Evolutionary conservation across 2,113 vertebrate genomes (phyloP).

Genomic region (Stegostoma tigrinum): DNA sequence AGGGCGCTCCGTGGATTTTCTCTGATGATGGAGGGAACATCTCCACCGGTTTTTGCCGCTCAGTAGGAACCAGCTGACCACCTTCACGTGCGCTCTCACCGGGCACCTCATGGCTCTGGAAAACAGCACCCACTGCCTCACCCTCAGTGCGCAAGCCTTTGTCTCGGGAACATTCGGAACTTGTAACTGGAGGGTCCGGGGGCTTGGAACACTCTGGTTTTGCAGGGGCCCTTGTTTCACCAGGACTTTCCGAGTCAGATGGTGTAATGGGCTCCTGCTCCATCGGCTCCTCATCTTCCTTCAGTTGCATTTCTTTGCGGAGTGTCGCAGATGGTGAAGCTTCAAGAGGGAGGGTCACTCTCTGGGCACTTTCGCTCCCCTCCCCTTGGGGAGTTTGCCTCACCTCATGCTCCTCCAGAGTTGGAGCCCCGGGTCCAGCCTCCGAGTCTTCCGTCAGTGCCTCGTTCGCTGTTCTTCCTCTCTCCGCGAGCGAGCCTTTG

Average conservation of each 20-base stretch:
- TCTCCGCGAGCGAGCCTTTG: not conserved
- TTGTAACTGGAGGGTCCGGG: not conserved
- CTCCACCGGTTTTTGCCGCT: not conserved
- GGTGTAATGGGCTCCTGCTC: not conserved
- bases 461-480: not conserved
- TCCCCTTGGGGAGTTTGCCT: not conserved
- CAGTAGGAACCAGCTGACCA: slow-evolving; percentile 35
- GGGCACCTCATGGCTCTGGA: not conserved
- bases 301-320: too few species aligned
- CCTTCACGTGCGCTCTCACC: not conserved
- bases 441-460: not conserved
- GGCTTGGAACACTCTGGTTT: not conserved
- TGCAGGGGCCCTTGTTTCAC: slow-evolving; percentile 40
- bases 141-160: not conserved
- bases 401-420: too few species aligned
- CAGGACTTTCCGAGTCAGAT: slow-evolving; percentile 36
- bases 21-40: too few species aligned
- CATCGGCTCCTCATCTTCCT: not conserved
- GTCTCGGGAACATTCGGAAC: too few species aligned
- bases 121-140: too few species aligned
- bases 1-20: not conserved
- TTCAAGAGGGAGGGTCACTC: too few species aligned
- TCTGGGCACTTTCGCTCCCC: too few species aligned
- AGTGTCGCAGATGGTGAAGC: not conserved
- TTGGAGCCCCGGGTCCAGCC: not conserved